These are phyloP conservation scores for Tyrannus savana DNA, from an alignment of 2,113 vertebrate genomes.

Conservation along the genomic window DNA sequence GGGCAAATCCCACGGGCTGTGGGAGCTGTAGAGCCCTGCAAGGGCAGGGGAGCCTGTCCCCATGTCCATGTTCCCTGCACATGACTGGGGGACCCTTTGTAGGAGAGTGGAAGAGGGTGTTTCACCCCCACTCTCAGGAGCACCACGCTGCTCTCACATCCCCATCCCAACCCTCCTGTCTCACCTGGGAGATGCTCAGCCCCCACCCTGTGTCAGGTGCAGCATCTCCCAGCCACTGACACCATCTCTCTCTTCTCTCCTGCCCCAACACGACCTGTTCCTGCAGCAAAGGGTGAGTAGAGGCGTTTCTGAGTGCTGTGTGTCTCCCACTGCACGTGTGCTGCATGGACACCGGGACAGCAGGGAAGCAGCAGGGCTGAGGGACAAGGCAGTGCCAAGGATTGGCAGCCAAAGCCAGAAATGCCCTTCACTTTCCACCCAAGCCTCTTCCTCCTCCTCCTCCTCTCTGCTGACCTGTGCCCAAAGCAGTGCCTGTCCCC, in stretches of 20 bases:
- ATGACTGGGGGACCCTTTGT: fast-evolving
- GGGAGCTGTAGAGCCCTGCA: neutral
- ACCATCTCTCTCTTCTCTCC: constrained; percentile 33
- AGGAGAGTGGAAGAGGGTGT: neutral
- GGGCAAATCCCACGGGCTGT: neutral
- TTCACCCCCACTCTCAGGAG: neutral
- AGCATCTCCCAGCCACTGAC: neutral
- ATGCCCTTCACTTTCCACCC: neutral
- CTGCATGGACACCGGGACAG: neutral
- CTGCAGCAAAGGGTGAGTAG: constrained; percentile 71
- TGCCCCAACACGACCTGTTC: neutral
- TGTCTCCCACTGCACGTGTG: neutral
- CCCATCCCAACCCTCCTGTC: fast-evolving
- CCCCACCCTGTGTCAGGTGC: neutral
- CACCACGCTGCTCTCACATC: neutral
- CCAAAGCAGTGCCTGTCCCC: neutral
- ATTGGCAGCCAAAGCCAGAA: neutral
- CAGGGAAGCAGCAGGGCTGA: neutral
- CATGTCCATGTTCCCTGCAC: fast-evolving
- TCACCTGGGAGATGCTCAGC: neutral
- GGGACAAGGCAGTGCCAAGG: neutral
- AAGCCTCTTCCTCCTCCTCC: neutral
- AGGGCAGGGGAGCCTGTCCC: neutral
- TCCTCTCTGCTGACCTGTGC: neutral
- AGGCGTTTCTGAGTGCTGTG: neutral